phyloP scores from a whole-genome alignment of 1,140 invertebrate species.

The Eulimnadia texana region DNA sequence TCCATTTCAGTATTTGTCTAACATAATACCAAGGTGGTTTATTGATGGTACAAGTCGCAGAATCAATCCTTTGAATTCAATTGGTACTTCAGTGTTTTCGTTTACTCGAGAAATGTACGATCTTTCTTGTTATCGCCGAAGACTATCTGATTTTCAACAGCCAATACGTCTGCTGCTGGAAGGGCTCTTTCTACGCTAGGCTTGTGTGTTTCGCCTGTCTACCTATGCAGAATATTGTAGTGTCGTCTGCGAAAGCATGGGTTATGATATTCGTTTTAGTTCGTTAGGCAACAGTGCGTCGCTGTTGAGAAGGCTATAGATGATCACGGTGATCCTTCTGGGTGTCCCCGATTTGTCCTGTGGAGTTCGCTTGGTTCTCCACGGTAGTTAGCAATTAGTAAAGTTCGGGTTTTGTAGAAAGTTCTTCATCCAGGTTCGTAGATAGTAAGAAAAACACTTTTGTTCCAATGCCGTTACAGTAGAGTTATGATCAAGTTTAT shows the following conservation, averaged over 20 bases:
- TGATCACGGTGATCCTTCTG: not conserved
- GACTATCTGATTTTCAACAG: no score
- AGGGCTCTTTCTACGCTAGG: not conserved
- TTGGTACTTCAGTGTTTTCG: no score
- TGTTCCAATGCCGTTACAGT: no score
- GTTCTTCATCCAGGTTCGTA: not conserved
- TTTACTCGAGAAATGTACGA: not conserved
- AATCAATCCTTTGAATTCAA: no score
- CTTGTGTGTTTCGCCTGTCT: not conserved
- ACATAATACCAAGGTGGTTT: no score
- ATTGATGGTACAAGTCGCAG: no score
- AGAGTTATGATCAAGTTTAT: no score
- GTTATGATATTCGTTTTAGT: not conserved
- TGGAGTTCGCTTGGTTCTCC: not conserved
- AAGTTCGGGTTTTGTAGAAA: not conserved
- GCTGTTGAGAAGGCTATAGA: not conserved
- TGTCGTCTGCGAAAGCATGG: not conserved
- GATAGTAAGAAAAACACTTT: not conserved
- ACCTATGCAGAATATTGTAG: not conserved
- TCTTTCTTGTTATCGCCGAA: no score
- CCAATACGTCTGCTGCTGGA: no score
- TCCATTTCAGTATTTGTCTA: no score
- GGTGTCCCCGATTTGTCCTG: not conserved
- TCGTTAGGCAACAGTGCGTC: not conserved
- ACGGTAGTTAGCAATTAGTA: not conserved